These are phyloP conservation scores for Tenrec ecaudatus DNA, from an alignment of 2,113 vertebrate genomes.

Conservation along the genomic window DNA sequence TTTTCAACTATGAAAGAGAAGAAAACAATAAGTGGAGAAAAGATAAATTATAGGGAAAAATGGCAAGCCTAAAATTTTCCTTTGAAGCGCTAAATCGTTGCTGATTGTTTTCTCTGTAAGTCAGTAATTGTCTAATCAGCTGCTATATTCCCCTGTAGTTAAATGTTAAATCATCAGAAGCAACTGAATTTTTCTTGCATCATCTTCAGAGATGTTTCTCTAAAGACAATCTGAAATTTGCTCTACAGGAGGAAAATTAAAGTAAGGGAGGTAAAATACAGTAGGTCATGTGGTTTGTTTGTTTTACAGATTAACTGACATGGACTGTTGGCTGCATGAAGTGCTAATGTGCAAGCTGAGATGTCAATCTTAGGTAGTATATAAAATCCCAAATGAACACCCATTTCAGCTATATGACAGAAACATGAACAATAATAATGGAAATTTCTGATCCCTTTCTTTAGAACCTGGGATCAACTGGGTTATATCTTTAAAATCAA, in stretches of 20 bases:
- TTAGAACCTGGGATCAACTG: not conserved
- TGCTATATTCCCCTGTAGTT: not conserved
- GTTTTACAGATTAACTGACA: not conserved
- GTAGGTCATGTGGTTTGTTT: not conserved
- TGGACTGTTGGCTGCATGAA: not conserved
- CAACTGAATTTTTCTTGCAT: not conserved
- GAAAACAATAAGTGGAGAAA: not conserved
- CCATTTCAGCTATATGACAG: too few species aligned
- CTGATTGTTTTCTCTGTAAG: not conserved
- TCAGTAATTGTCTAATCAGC: not conserved
- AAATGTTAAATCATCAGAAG: constrained; percentile 1
- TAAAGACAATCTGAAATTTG: constrained; percentile 32
- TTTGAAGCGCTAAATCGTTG: constrained; percentile 10
- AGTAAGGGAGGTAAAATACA: not conserved
- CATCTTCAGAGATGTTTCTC: constrained; percentile 29
- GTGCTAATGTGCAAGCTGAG: not conserved
- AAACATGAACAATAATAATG: too few species aligned
- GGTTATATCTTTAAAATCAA: not conserved
- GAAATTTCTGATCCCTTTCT: too few species aligned
- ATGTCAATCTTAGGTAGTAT: not conserved
- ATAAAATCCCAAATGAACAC: too few species aligned
- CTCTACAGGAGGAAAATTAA: not conserved
- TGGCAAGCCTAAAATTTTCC: not conserved
- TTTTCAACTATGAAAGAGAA: not conserved
- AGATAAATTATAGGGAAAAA: not conserved